Evolutionary conservation across 2,797 vertebrate species (phyloP).

Genomic region (Danio choprae): DNA sequence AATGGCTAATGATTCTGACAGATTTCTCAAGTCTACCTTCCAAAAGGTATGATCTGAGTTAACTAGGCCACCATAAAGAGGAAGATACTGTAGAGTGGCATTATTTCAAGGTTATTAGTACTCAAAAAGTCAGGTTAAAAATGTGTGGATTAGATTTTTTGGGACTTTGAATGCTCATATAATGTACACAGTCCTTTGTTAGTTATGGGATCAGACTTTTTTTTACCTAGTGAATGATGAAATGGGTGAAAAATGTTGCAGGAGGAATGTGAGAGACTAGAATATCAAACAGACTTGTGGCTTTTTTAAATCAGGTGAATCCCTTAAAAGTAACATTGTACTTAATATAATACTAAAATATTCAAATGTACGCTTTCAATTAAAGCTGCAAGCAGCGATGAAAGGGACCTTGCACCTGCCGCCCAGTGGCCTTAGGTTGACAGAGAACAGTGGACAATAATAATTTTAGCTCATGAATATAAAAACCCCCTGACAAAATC

Average conservation of each 20-base stretch:
- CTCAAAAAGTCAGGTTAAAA: background rate
- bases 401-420: too few species aligned
- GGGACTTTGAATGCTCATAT: background rate
- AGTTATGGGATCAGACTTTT: background rate
- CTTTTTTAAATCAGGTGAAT: too few species aligned
- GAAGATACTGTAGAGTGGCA: background rate
- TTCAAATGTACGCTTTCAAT: too few species aligned
- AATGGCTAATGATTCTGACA: conserved; percentile 35
- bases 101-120: conserved; percentile 16
- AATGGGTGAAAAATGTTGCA: background rate
- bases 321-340: too few species aligned
- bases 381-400: too few species aligned
- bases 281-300: conserved; percentile 7
- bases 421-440: too few species aligned
- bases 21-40: conserved; percentile 15
- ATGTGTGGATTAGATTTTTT: background rate
- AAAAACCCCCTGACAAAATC: too few species aligned
- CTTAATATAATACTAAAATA: too few species aligned
- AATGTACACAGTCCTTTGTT: background rate
- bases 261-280: background rate
- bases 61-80: background rate
- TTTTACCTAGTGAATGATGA: background rate
- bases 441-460: too few species aligned
- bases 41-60: conserved; percentile 12
- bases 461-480: too few species aligned